Base-by-base conservation (phyloP, 2,113 vertebrate species). In the Gila orcuttii region DNA sequence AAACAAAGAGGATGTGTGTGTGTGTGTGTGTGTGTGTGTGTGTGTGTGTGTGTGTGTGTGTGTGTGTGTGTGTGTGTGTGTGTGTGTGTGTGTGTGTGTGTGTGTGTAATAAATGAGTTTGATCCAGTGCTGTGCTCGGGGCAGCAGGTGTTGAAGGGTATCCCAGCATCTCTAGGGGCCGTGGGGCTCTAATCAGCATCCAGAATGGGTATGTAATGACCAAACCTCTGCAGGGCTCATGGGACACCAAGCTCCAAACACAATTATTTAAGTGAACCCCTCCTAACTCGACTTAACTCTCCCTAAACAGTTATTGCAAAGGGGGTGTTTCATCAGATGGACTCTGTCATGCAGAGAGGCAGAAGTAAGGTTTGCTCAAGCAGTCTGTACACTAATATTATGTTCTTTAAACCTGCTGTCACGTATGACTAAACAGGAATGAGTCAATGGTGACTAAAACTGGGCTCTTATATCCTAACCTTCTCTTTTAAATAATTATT, bases 141-240 rank as follows among this genome's bases (percentile, higher is more conserved):
- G 92, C 79, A 91, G 93, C 95, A 95, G 94, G 94, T 95, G 95
- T 93, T 89, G 86, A 71, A 79, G 86, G 84, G 86, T 90, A 93
- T 93, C 91, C 92, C 71, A 15, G 90, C 92, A 91, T 94, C 93
- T 87, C 89, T 94, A 93, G 94, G 91, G 88, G 91, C 91, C 92
- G 93, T 90, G 90, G 88, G 90, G 88, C 90, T 86, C 78, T 89
- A 89, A 87, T 89, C 83, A 87, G 86, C 42, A 89, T 89, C 90
- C 90, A 91, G 92, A 94, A 95, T 95, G 93, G 93, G 90, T 93
- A 92, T 95, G 95, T 95, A 93, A 95, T 93, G 93, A 92, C 90
- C 79, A 36, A 90, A 91, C 87, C 89, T 89, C 89, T 90, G 89
- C 87, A 89, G 88, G 52, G 90, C 93, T 90, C 91, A 69, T 33